phyloP scores from a whole-genome alignment of 2,113 vertebrate genomes.

The Pipa parva region DNA sequence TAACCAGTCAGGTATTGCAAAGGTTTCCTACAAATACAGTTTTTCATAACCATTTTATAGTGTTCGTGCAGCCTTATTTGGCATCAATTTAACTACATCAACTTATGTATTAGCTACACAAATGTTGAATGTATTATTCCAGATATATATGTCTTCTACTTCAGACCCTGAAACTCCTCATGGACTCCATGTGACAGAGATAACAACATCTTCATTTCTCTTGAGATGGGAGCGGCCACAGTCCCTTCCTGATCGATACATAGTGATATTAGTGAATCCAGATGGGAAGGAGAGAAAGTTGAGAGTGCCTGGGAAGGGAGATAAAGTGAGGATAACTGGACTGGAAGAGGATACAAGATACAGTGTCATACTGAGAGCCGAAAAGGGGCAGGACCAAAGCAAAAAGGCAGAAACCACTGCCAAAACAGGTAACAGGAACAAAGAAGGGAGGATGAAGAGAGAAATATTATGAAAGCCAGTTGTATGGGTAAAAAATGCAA shows the following conservation, averaged over 20 bases:
- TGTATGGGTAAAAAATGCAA: background rate
- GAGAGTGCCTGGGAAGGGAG: constrained; percentile 47
- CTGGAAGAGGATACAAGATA: constrained; percentile 61
- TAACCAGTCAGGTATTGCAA: too few species aligned
- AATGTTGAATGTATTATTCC: too few species aligned
- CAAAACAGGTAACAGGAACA: constrained; percentile 58
- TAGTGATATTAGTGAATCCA: constrained; percentile 49
- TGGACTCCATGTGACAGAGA: constrained; percentile 62
- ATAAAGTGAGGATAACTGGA: constrained; percentile 56
- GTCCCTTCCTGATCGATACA: constrained; percentile 63
- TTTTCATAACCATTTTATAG: too few species aligned
- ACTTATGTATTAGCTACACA: too few species aligned
- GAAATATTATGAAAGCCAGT: background rate
- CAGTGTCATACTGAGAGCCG: constrained; percentile 57
- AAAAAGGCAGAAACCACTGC: constrained; percentile 51
- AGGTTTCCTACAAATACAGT: too few species aligned
- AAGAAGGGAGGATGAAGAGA: background rate
- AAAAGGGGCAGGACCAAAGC: constrained; percentile 55
- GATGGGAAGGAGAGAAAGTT: constrained; percentile 44
- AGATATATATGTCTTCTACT: background rate
- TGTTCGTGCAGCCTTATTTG: too few species aligned
- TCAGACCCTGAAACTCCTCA: constrained; percentile 51
- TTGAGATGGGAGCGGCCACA: constrained; percentile 65
- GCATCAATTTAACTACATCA: too few species aligned
- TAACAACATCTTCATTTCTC: constrained; percentile 53